Conservation (phyloP, 1,140 invertebrate species). For the Popillia japonica region DNA sequence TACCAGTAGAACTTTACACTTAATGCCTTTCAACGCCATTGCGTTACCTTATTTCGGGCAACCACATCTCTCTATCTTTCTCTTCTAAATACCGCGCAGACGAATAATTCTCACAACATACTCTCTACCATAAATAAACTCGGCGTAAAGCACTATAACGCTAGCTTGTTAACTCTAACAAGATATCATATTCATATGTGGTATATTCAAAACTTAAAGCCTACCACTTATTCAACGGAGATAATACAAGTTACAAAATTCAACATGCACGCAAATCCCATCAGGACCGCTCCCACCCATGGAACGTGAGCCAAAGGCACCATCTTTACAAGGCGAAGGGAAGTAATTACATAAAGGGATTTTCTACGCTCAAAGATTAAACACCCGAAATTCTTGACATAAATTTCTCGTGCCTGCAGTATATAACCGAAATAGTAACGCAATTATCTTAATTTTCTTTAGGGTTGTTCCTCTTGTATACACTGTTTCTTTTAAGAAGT, state of each 20-base stretch:
- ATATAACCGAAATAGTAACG: constrained; percentile 55
- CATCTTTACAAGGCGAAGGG: constrained; percentile 51
- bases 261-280: constrained; percentile 23
- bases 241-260: constrained; percentile 26
- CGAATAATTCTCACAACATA: neutral
- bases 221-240: neutral
- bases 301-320: constrained; percentile 48
- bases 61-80: too few species aligned
- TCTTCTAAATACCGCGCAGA: neutral
- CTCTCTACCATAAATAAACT: neutral
- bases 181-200: constrained; percentile 18
- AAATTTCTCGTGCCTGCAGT: constrained; percentile 53
- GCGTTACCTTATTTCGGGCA: too few species aligned
- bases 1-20: too few species aligned
- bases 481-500: too few species aligned
- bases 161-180: constrained; percentile 23
- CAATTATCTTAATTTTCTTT: constrained; percentile 58
- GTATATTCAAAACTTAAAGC: neutral
- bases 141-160: neutral
- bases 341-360: constrained; percentile 57
- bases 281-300: constrained; percentile 16
- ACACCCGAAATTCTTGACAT: constrained; percentile 54
- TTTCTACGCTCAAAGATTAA: constrained; percentile 55
- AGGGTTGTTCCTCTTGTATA: too few species aligned
- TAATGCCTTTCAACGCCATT: too few species aligned